A percentile compares a stretch with the other conserved stretches of the same genome.
phyloP scores from a whole-genome alignment of 2,888 invertebrate species.

The Ectemnius continuus region DNA sequence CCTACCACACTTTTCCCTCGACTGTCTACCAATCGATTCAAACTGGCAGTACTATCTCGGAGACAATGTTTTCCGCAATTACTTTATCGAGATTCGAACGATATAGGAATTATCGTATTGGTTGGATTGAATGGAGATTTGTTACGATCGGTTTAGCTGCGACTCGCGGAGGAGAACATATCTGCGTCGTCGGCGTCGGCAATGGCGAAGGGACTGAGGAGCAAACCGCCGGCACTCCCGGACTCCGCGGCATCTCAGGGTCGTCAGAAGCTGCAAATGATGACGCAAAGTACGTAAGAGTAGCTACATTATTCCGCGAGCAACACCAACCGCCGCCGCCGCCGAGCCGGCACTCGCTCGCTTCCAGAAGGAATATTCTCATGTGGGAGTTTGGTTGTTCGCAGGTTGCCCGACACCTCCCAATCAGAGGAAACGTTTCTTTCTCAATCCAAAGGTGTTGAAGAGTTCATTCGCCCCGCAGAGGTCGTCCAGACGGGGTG shows the following conservation, averaged over 20 bases:
- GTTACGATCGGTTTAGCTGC: conserved; percentile 38
- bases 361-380: not conserved
- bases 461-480: conserved; percentile 85
- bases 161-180: conserved; percentile 45
- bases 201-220: conserved; percentile 66
- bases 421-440: conserved; percentile 87
- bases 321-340: not conserved
- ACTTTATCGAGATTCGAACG: not conserved
- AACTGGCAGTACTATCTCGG: not conserved
- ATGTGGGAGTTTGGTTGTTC: not conserved
- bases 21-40: not conserved
- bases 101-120: too few relatives aligned
- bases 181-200: conserved; percentile 31
- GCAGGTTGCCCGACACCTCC: conserved; percentile 88
- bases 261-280: conserved; percentile 79
- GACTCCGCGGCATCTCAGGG: conserved; percentile 64
- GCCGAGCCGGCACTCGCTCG: too few relatives aligned
- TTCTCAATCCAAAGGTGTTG: conserved; percentile 89
- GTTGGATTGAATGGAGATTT: not conserved
- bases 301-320: not conserved
- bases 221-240: conserved; percentile 69
- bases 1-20: not conserved
- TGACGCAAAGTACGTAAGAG: conserved; percentile 82
- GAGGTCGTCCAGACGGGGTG: conserved; percentile 69
- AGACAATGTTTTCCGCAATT: not conserved